These are phyloP conservation scores for Malurus alboscapulatus DNA, from an alignment of 2,113 vertebrate species.

Conservation along the genomic window DNA sequence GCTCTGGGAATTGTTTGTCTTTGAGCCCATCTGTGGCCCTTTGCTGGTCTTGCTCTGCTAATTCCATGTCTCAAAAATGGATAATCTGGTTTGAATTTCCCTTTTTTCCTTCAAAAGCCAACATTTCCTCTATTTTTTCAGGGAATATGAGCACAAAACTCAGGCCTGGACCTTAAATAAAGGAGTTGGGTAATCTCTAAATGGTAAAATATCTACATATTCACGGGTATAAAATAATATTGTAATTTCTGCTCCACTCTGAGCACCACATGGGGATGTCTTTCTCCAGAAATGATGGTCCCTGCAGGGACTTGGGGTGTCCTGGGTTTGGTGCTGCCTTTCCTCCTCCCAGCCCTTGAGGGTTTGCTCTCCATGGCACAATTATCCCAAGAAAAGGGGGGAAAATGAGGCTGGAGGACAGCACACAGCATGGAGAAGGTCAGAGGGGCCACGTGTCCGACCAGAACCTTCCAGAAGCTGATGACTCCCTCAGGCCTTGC, in stretches of 20 bases:
- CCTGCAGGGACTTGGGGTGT: background rate
- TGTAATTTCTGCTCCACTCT: background rate
- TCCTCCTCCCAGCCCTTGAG: background rate
- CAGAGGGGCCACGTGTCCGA: background rate
- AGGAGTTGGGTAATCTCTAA: background rate
- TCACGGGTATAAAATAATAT: background rate
- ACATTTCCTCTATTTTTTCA: background rate
- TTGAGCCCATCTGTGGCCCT: background rate
- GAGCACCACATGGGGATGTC: fast-evolving
- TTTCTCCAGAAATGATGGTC: background rate
- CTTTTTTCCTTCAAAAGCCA: background rate
- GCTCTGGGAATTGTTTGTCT: background rate
- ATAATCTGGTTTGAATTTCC: background rate
- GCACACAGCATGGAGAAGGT: background rate
- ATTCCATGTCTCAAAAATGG: background rate
- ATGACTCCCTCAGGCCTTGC: background rate
- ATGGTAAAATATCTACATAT: background rate
- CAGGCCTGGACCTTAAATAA: background rate
- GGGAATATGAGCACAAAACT: background rate
- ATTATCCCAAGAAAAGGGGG: background rate
- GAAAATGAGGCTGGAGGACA: background rate
- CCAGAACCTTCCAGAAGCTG: background rate
- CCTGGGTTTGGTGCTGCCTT: background rate
- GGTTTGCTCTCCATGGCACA: background rate
- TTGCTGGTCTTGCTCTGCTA: background rate